Evolutionary conservation across 1,140 invertebrate species (phyloP).

Genomic region (Trachymyrmex septentrionalis): DNA sequence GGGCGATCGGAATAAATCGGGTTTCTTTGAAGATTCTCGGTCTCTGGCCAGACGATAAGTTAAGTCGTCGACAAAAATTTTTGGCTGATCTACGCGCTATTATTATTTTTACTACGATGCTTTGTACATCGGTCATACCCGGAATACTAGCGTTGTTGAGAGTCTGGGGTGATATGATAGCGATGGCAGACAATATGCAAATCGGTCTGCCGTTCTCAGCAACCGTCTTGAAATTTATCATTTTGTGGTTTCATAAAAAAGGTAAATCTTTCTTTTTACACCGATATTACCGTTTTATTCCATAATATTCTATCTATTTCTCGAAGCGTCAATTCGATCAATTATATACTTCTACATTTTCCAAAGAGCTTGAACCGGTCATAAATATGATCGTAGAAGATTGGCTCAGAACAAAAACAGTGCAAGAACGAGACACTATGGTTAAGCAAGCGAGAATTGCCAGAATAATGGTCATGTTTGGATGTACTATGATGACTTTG

Average conservation of each 20-base stretch:
- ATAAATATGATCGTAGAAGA: conserved; percentile 51
- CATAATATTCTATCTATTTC: neutral
- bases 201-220: conserved; percentile 31
- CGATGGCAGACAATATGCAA: conserved; percentile 30
- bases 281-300: neutral
- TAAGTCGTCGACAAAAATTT: neutral
- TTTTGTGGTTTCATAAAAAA: conserved; percentile 19
- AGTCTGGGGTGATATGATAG: conserved; percentile 25
- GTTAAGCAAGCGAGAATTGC: conserved; percentile 27
- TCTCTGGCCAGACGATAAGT: conserved; percentile 28
- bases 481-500: neutral
- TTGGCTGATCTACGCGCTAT: neutral
- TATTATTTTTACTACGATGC: neutral
- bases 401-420: conserved; percentile 49
- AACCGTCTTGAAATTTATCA: conserved; percentile 18
- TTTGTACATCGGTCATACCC: conserved; percentile 17
- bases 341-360: neutral
- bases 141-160: neutral
- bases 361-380: conserved; percentile 22
- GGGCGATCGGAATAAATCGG: conserved; percentile 62
- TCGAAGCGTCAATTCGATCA: neutral
- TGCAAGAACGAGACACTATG: neutral
- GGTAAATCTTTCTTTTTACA: conserved; percentile 24
- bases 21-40: conserved; percentile 40
- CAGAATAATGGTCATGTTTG: neutral